These are phyloP conservation scores for Magallana gigas DNA, from an alignment of 1,140 invertebrate species.

Conservation along the genomic window DNA sequence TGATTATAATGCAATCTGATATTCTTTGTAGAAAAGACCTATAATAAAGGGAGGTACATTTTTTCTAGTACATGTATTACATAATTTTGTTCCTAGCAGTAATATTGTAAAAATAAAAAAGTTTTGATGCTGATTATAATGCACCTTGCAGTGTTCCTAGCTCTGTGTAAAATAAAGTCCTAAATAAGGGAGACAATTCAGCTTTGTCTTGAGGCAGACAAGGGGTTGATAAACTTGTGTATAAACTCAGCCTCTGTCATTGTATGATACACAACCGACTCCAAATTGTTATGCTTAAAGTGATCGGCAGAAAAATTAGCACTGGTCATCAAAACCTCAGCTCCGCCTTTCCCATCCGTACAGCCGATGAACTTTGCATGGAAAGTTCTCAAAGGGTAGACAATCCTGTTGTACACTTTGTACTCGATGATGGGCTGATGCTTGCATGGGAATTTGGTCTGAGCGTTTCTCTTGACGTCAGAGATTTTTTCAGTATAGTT, in stretches of 20 bases:
- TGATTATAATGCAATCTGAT: no score
- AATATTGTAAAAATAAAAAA: no score
- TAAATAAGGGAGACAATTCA: not conserved
- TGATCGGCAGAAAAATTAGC: conserved; percentile 67
- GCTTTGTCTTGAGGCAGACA: conserved; percentile 50
- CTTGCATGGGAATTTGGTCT: conserved; percentile 58
- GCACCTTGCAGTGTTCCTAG: no score
- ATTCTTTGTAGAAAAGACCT: no score
- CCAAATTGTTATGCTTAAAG: conserved; percentile 63
- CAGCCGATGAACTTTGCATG: conserved; percentile 69
- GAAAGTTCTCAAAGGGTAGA: conserved; percentile 67
- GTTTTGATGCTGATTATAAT: no score
- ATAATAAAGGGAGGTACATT: no score
- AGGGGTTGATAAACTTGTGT: conserved; percentile 56
- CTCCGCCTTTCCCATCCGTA: conserved; percentile 59
- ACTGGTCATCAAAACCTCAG: conserved; percentile 68
- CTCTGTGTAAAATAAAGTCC: no score
- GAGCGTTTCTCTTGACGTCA: conserved; percentile 62
- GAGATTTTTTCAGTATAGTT: conserved; percentile 59
- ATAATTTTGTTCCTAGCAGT: no score
- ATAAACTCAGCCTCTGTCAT: conserved; percentile 69
- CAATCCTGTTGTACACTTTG: conserved; percentile 66
- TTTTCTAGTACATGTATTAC: no score
- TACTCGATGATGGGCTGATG: conserved; percentile 73
- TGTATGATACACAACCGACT: conserved; percentile 61